These are phyloP conservation scores for Sebastes taczanowskii DNA, from an alignment of 2,797 vertebrate species.

Conservation along the genomic window DNA sequence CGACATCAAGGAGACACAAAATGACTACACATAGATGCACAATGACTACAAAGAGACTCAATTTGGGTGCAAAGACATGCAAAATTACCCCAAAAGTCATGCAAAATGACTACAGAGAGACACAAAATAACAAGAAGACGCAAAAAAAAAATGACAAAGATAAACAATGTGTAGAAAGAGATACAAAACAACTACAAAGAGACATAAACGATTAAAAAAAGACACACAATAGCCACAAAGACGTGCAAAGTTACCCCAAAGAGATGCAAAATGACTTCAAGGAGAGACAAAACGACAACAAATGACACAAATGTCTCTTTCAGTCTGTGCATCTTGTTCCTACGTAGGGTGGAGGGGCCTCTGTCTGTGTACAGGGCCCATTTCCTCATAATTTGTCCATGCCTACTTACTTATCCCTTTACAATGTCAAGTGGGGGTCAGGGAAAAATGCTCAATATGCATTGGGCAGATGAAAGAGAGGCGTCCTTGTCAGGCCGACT, in stretches of 20 bases:
- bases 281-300: not conserved
- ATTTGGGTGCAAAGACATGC: too few relatives aligned
- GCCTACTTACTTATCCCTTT: conserved; percentile 8
- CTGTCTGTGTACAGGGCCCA: not conserved
- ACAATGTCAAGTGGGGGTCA: conserved; percentile 31
- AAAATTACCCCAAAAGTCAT: too few relatives aligned
- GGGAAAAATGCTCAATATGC: conserved; percentile 2
- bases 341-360: fast-evolving
- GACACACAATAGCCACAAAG: not conserved
- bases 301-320: not conserved
- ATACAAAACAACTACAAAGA: not conserved
- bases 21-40: too few relatives aligned
- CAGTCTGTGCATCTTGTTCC: not conserved
- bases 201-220: not conserved
- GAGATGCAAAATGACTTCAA: not conserved
- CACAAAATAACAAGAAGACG: not conserved
- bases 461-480: conserved; percentile 13
- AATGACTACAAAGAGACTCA: too few relatives aligned
- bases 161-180: not conserved
- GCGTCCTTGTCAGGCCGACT: not conserved
- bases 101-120: too few relatives aligned
- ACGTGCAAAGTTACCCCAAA: not conserved
- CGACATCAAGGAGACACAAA: too few relatives aligned
- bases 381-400: not conserved
- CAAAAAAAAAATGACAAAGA: not conserved